Base-by-base conservation (phyloP, 2,797 vertebrate species). In the Lepilemur septentrionalis region DNA sequence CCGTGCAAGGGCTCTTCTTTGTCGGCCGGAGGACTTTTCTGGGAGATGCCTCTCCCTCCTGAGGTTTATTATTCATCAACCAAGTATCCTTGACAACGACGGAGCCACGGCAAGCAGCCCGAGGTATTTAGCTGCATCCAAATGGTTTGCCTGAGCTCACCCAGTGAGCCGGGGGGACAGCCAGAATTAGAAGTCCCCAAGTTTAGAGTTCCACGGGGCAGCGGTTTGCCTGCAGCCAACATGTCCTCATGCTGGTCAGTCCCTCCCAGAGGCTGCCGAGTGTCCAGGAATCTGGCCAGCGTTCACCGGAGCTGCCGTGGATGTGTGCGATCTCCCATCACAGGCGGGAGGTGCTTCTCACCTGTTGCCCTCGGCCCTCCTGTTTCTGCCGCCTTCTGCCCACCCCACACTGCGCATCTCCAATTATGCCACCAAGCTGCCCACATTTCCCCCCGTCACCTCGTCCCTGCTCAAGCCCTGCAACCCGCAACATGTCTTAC, bases 241-340 rank as follows among this genome's bases (percentile, higher is more conserved):
- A 41, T 13, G 46, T 65, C 83, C 83, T 38, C 28, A 41, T n/a
- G 22, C 57, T 25, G 59, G 43, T 59, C 20, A 52, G 41, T 48
- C 78, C 43, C 85, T 55, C n/a, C 41, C 0, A 50, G 63, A 10
- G 32, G 50, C 28, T 7, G n/a, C 82, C 93, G 5, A 14, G 12
- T 7, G 32, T 11, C 48, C 46, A 9, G 84, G 85, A 7, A 1
- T 11, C 91, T 30, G 50, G 41, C 46, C 10, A 4, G 52, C 2
- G 11, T 3, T 46, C 82, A 20, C 59, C 89, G 13, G 41, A 41
- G 41, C 14, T 12, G 76, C 70, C 65, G 61, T 20, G 25, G 1
- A 1, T 0, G 7, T 15, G 0, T 4, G 0, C 41, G 7, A 7
- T 14, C 17, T 3, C 52, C 59, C 12, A 22, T 5, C 6, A 0